Percentiles rank a stretch among this genome's conserved stretches.
Evolutionary conservation across 1,140 invertebrate species (phyloP).

Genomic region (Radopholus similis): DNA sequence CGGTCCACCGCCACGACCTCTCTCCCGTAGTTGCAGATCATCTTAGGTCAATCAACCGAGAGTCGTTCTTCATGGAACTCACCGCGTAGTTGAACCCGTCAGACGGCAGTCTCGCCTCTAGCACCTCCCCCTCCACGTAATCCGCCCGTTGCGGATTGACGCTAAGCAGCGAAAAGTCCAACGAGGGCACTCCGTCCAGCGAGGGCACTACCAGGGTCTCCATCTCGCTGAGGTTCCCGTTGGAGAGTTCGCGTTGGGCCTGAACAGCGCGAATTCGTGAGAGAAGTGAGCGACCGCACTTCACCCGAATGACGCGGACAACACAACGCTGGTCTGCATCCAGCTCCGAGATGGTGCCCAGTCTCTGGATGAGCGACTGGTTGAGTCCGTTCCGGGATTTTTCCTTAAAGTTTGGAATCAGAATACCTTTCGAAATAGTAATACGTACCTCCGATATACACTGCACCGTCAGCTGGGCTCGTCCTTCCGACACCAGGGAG

Average conservation of each 20-base stretch:
- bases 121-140: conserved; percentile 9
- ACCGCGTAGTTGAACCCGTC: conserved; percentile 17
- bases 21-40: not conserved
- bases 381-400: conserved; percentile 9
- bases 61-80: not conserved
- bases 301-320: not conserved
- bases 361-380: conserved; percentile 2
- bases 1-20: not conserved
- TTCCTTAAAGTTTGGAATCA: too few relatives aligned
- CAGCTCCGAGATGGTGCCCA: conserved; percentile 12
- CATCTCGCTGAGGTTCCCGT: not conserved
- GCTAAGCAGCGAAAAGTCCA: conserved; percentile 10
- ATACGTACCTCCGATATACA: conserved; percentile 19
- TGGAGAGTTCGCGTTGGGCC: conserved; percentile 4
- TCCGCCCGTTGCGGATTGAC: not conserved
- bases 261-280: not conserved
- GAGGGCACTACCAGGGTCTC: not conserved
- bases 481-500: not conserved
- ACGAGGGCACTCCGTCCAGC: not conserved
- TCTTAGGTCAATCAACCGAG: not conserved
- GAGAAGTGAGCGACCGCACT: not conserved
- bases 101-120: not conserved
- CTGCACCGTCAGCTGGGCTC: not conserved
- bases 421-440: too few relatives aligned
- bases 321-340: conserved; percentile 1